Evolutionary conservation across 2,888 invertebrate genomes (phyloP), one percentile per base, ranked within the genome.

Genomic region (Mythimna ferrago): DNA sequence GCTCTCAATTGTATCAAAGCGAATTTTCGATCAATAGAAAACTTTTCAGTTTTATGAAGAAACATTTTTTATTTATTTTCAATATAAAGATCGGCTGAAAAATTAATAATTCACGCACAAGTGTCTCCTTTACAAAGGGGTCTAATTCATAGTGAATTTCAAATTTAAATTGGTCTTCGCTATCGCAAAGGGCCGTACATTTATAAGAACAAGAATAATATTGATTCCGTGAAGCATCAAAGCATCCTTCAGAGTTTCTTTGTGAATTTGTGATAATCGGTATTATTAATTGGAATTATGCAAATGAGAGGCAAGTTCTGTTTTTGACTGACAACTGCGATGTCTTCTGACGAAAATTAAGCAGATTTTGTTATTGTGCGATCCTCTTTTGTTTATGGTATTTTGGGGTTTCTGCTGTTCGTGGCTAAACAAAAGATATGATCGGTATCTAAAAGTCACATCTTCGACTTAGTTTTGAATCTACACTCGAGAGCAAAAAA

Each of bases 221-320:
- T 90, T 89, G 91, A 88, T 90, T 84, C 82, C 81, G 79, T 76
- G 80, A 74, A 71, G 82, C 81, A 83, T 86, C 82, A 87, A 84
- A 82, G 35, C 71, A 62, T 53, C 86, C 86, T 80, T 82, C 82
- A 21, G 88, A 91, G 89, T 89, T 91, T 90, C 89, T 89, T 90
- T 87, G 86, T 89, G 84, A 88, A 89, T 89, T 90, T 87, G 86
- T 89, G 84, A 88, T 92, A 89, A 89, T 89, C 89, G 88, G 87
- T 89, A 87, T 91, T 89, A 92, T 92, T 93, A 94, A 94, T 94
- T 93, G 91, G 89, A 94, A 93, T 93, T 93, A 94, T 94, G 93
- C 89, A 91, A 94, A 94, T 84, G 88, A 90, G 86, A 74, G 81
- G 78, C 84, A 76, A 89, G 82, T 87, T 88, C 86, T 86, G 87